Evolutionary conservation across 2,797 vertebrate species (phyloP), one percentile per base, ranked within the genome.

Genomic region (Anomalospiza imberbis): DNA sequence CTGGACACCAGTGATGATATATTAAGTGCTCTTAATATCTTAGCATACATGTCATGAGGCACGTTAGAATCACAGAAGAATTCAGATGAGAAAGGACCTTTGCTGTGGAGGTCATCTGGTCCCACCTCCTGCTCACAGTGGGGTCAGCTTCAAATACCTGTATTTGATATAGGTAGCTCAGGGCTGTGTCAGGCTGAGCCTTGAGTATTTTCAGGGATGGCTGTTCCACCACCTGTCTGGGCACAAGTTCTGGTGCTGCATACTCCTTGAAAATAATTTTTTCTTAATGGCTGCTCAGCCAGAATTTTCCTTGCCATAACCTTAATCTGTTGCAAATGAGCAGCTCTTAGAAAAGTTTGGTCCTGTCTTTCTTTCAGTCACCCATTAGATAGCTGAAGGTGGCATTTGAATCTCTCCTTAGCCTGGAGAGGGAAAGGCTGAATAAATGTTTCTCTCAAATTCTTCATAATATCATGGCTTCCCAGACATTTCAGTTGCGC

Each of bases 81-180:
- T 93, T 88, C 57, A 88, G 91, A 82, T 93, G 89, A 94, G 89
- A 91, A 93, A 92, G 85, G 25, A 65, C 76, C 62, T 96, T 89
- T 80, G 53, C 42, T 80, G 4, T 80, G 29, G 75, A 92, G 65
- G 75, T 88, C 28, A 32, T 61, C 71, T 89, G 19, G 45, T 91
- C 85, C 71, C 53, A 82, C 75, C 65, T 91, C 29, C 79, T 74
- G 32, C 55, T 85, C 70, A 17, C 45, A 29, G 17, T 2, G 2
- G 12, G 20, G 16, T 42, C 65, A 62, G 20, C 48, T 87, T 91
- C 63, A 87, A 54, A 48, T 77, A 47, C 6, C 60, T 42, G 53
- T 62, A 17, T 62, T 62, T 75, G 45, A 66, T 60, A 24, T 2
- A 29, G n/a, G 20, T 71, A 76, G 40, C 48, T 85, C 21, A 71